Conservation (phyloP, 2,113 vertebrate species). For the Cochlearius cochlearius region DNA sequence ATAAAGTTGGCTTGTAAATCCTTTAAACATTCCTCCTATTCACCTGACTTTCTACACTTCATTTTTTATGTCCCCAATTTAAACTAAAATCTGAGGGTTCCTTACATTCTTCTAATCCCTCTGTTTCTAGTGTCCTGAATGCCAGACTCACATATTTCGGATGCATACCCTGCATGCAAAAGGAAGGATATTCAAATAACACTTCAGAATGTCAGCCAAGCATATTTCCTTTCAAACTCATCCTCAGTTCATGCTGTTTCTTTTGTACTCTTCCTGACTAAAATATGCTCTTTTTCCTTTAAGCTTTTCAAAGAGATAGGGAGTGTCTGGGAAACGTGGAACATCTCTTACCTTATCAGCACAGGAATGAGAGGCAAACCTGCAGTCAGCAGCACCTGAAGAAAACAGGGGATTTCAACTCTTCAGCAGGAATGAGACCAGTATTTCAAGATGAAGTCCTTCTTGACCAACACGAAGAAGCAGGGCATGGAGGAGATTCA, state of each 20-base stretch:
- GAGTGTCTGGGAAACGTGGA: not conserved
- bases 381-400: not conserved
- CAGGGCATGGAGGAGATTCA: not conserved
- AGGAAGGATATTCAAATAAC: constrained; percentile 17
- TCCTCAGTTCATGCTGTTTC: not conserved
- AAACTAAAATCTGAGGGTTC: not conserved
- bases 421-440: not conserved
- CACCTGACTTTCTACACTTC: not conserved
- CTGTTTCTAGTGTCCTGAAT: not conserved
- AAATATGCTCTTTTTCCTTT: not conserved
- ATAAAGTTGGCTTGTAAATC: not conserved
- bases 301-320: not conserved
- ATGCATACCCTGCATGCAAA: not conserved
- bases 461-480: not conserved
- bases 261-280: not conserved
- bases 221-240: constrained; percentile 6
- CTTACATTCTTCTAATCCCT: not conserved
- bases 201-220: constrained; percentile 37
- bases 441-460: not conserved
- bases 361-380: not conserved
- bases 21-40: not conserved
- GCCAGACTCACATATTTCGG: not conserved
- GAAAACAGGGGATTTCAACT: not conserved
- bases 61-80: not conserved
- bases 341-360: not conserved